phyloP scores from a whole-genome alignment of 2,797 vertebrate genomes.

The Apogon talboti region DNA sequence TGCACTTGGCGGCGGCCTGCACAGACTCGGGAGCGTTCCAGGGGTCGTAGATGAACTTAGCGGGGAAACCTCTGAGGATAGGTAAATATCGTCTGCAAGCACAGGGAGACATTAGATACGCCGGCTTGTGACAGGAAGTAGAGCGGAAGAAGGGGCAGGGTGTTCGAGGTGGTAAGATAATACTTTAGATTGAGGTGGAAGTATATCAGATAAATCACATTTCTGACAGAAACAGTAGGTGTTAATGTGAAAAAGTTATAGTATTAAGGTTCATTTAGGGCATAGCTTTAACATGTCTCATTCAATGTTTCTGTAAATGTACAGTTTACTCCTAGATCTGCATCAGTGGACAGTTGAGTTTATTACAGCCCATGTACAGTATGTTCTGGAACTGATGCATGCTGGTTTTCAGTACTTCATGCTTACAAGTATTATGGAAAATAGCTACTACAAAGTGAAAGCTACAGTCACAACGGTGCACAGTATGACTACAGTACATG shows the following conservation, averaged over 20 bases:
- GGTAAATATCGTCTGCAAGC: slow-evolving; percentile 86
- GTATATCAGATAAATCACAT: not conserved
- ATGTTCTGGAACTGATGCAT: slow-evolving; percentile 33
- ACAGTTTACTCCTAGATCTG: not conserved
- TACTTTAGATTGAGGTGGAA: not conserved
- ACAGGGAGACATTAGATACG: slow-evolving; percentile 75
- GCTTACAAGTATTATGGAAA: slow-evolving; percentile 43
- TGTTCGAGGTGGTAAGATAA: not conserved
- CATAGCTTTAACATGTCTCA: too few relatives aligned
- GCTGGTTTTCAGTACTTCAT: slow-evolving; percentile 51
- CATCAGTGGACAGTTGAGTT: not conserved
- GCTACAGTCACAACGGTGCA: too few relatives aligned
- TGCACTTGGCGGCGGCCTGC: slow-evolving; percentile 80
- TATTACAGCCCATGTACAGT: slow-evolving; percentile 27
- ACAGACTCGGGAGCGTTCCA: slow-evolving; percentile 84
- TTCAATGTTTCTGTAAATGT: too few relatives aligned
- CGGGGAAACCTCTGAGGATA: slow-evolving; percentile 84
- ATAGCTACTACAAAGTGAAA: slow-evolving; percentile 56
- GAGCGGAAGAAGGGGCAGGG: not conserved
- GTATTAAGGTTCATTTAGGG: too few relatives aligned
- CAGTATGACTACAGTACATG: slow-evolving; percentile 51
- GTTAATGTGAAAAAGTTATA: not conserved
- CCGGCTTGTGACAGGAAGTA: slow-evolving; percentile 41
- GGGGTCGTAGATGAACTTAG: slow-evolving; percentile 86
- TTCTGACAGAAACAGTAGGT: not conserved